These are phyloP conservation scores for Stigmatopora nigra DNA, from an alignment of 2,113 vertebrate species.

Conservation along the genomic window DNA sequence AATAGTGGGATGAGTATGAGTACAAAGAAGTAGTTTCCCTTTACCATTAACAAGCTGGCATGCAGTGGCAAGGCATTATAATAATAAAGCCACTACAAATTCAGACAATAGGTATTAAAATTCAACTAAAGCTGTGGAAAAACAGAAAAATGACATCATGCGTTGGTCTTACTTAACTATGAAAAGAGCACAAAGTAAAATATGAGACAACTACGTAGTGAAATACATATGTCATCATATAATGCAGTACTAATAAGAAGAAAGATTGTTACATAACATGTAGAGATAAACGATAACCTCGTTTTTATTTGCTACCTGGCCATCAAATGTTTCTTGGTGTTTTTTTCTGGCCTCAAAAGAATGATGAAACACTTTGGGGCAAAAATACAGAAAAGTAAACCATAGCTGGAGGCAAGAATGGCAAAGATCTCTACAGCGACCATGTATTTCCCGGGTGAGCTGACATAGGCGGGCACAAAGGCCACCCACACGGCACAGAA, in stretches of 20 bases:
- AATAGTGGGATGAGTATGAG: too few relatives aligned
- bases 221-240: neutral
- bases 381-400: conserved; percentile 54
- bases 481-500: too few relatives aligned
- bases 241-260: neutral
- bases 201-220: neutral
- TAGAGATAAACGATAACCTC: neutral
- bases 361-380: too few relatives aligned
- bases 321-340: conserved; percentile 65
- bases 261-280: neutral
- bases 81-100: neutral
- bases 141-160: neutral
- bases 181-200: neutral
- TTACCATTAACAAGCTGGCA: too few relatives aligned
- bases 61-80: too few relatives aligned
- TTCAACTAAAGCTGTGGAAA: neutral
- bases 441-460: too few relatives aligned
- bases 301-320: conserved; percentile 25
- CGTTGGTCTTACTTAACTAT: neutral
- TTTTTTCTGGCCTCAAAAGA: conserved; percentile 51
- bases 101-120: neutral
- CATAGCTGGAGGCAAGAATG: conserved; percentile 65
- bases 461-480: too few relatives aligned
- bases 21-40: too few relatives aligned
- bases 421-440: too few relatives aligned